Evolutionary conservation across 2,113 vertebrate genomes (phyloP), one percentile per base, ranked within the genome.

Genomic region (Diphyllodes magnificus): DNA sequence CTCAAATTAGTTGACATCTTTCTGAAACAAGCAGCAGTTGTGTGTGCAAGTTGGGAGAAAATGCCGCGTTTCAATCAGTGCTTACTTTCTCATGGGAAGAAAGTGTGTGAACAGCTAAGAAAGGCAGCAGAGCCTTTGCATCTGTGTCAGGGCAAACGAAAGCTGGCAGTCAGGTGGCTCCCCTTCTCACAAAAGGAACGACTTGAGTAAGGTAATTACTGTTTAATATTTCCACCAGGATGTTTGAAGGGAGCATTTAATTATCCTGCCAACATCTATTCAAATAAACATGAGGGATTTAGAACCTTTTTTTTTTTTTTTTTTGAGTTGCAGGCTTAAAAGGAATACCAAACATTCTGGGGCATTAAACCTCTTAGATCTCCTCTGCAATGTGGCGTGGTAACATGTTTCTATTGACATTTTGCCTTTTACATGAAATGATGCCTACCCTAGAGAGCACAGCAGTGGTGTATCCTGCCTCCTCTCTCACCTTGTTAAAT

Each of bases 81-180:
- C 91, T 95, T 97, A 93, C 97, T 97, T 98, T 98, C 98, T 98
- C 98, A 98, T 98, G 98, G 98, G 98, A 98, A 98, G 96, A 94
- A 93, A 95, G 95, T 89, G 88, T 97, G 92, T 88, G 84, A 95
- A 97, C 95, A 86, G 94, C 95, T 88, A 88, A 60, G 93, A 95
- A 92, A 92, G 59, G 64, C 90, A 94, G 60, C 61, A 89, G 77
- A 89, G 92, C 63, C 49, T 91, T 90, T 93, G 71, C 93, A 68
- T 92, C 91, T 96, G 92, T 88, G 94, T 94, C 91, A 93, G 69
- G 72, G 90, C 72, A 86, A 95, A 96, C 6, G 21, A 92, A 96
- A 94, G 85, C 94, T 93, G 96, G 86, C 90, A 91, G 94, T 97
- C 90, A 94, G 96, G 95, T 96, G 93, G 83, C 28, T 97, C 64